A percentile compares a stretch with the other conserved stretches of the same genome.
These are phyloP conservation scores for Pachypanchax playfairii DNA, from an alignment of 2,113 vertebrate genomes.

Conservation along the genomic window DNA sequence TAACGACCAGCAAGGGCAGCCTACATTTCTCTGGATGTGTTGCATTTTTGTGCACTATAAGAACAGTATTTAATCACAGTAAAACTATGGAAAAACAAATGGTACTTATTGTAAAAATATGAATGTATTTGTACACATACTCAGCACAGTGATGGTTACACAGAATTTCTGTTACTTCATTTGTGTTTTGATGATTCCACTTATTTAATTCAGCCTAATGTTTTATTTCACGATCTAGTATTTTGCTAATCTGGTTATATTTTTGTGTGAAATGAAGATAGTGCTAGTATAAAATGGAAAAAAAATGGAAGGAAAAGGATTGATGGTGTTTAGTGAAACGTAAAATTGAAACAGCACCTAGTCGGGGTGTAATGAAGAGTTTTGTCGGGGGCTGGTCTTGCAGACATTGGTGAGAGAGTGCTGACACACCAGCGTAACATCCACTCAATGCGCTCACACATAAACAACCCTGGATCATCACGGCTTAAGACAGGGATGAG, in stretches of 20 bases:
- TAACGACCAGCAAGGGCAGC: slow-evolving; percentile 10
- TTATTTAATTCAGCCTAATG: not conserved
- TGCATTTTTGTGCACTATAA: not conserved
- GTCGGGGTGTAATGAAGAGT: slow-evolving; percentile 32
- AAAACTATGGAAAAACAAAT: not conserved
- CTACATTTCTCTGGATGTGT: not conserved
- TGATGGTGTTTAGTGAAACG: not conserved
- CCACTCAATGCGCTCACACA: slow-evolving; percentile 35
- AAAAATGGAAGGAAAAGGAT: not conserved
- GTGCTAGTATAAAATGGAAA: not conserved
- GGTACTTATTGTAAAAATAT: not conserved
- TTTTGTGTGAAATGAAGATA: not conserved
- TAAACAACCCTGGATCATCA: slow-evolving; percentile 53
- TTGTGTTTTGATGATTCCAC: not conserved
- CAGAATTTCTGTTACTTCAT: not conserved
- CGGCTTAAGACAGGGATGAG: slow-evolving; percentile 50
- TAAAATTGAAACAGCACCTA: slow-evolving; percentile 9
- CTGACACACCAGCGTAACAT: slow-evolving; percentile 51
- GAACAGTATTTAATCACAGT: not conserved
- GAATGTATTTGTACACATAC: slow-evolving; percentile 1
- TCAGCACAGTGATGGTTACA: slow-evolving; percentile 27
- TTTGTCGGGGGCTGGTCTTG: slow-evolving; percentile 19
- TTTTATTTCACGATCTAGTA: not conserved
- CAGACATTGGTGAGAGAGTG: slow-evolving; percentile 41
- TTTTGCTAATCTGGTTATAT: too few relatives aligned